Evolutionary conservation across 2,888 invertebrate species (phyloP).

Genomic region (Eristalis arbustorum): DNA sequence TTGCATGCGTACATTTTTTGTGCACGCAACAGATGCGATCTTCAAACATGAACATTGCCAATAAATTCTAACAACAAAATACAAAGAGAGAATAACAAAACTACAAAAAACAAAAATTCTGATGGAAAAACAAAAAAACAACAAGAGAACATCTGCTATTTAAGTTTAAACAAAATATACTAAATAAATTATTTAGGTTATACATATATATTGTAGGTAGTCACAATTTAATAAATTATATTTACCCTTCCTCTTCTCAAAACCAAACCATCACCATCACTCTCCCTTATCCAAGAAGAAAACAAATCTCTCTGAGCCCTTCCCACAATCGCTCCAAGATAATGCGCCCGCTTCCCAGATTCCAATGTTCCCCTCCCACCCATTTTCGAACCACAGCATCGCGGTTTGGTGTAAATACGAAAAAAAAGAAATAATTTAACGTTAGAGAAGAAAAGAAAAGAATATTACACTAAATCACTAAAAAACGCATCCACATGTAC

Average conservation of each 20-base stretch:
- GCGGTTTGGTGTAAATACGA: constrained; percentile 61
- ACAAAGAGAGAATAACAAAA: constrained; percentile 6
- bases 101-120: not conserved
- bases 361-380: not conserved
- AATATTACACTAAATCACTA: constrained; percentile 65
- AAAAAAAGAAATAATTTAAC: constrained; percentile 32
- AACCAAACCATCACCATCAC: not conserved
- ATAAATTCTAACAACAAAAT: constrained; percentile 26
- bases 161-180: constrained; percentile 69
- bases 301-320: constrained; percentile 4
- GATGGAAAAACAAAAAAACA: not conserved
- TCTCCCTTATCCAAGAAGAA: not conserved
- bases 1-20: not conserved
- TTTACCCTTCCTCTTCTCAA: constrained; percentile 41
- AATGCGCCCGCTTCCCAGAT: not conserved
- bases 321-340: not conserved
- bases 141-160: constrained; percentile 52
- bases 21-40: constrained; percentile 16
- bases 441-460: constrained; percentile 27
- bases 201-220: constrained; percentile 71
- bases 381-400: constrained; percentile 22
- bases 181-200: constrained; percentile 70
- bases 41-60: constrained; percentile 39
- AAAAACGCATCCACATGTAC: constrained; percentile 69
- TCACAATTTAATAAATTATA: constrained; percentile 71